phyloP scores from a whole-genome alignment of 2,113 vertebrate species.

The Falcunculus frontatus region DNA sequence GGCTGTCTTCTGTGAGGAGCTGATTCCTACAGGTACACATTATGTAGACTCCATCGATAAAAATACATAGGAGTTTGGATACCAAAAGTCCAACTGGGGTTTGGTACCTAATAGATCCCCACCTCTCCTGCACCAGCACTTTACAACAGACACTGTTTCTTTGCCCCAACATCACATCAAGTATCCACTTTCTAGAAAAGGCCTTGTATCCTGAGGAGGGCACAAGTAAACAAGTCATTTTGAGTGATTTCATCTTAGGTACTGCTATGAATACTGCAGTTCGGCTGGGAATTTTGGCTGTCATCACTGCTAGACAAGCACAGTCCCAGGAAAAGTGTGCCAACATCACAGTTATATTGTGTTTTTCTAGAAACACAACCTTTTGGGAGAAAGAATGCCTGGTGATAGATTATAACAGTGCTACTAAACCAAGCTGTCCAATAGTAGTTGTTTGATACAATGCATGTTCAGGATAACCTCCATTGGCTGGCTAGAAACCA shows the following conservation, averaged over 20 bases:
- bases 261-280: neutral
- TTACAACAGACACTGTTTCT: neutral
- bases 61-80: neutral
- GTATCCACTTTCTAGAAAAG: neutral
- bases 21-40: neutral
- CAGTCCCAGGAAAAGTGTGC: neutral
- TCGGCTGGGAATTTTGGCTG: neutral
- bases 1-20: neutral
- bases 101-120: neutral
- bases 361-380: neutral
- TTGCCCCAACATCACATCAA: neutral
- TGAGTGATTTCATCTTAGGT: neutral
- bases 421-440: neutral
- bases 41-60: neutral
- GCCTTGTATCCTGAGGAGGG: neutral
- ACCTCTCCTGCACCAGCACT: neutral
- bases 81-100: neutral
- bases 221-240: fast-evolving
- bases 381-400: neutral
- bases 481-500: neutral
- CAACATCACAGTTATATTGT: neutral
- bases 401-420: neutral
- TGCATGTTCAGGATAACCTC: neutral
- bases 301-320: neutral
- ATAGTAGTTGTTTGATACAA: neutral